phyloP scores from a whole-genome alignment of 1,140 invertebrate genomes.

The Asobara japonica region DNA sequence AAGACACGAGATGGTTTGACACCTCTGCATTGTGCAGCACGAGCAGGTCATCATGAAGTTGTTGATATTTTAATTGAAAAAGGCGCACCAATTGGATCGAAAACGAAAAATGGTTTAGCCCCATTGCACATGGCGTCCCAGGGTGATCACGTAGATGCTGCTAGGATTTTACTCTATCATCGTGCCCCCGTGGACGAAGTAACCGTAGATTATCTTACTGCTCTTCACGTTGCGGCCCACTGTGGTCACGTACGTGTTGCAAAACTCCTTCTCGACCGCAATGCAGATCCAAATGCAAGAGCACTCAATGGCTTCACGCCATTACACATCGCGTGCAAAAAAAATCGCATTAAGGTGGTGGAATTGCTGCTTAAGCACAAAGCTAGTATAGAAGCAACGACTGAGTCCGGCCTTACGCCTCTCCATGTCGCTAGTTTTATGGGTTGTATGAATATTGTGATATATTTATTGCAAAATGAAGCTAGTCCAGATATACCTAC shows the following conservation, averaged over 20 bases:
- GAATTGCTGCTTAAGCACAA: conserved; percentile 96
- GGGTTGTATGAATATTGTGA: conserved; percentile 99
- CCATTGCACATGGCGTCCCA: conserved; percentile 95
- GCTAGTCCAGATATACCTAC: conserved; percentile 95
- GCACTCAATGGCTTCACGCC: conserved; percentile 99
- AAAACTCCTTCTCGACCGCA: conserved; percentile 90
- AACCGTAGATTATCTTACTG: conserved; percentile 96
- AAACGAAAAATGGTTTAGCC: conserved; percentile 96
- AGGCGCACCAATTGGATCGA: conserved; percentile 92
- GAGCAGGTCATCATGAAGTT: conserved; percentile 96
- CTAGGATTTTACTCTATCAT: conserved; percentile 89
- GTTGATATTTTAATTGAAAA: conserved; percentile 92
- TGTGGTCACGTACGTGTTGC: conserved; percentile 95
- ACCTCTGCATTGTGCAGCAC: conserved; percentile 89
- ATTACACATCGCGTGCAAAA: conserved; percentile 98
- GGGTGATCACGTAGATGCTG: conserved; percentile 96
- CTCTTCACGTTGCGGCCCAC: conserved; percentile 95
- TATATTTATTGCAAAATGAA: conserved; percentile 93
- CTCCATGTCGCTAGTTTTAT: conserved; percentile 98
- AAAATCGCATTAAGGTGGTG: conserved; percentile 96
- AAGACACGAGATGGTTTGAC: conserved; percentile 95
- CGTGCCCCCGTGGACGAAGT: conserved; percentile 97
- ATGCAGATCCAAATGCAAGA: conserved; percentile 96
- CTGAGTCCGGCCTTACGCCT: conserved; percentile 94
- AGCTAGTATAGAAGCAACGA: conserved; percentile 88